These are phyloP conservation scores for Trematomus bernacchii DNA, from an alignment of 2,797 vertebrate species.

Conservation along the genomic window DNA sequence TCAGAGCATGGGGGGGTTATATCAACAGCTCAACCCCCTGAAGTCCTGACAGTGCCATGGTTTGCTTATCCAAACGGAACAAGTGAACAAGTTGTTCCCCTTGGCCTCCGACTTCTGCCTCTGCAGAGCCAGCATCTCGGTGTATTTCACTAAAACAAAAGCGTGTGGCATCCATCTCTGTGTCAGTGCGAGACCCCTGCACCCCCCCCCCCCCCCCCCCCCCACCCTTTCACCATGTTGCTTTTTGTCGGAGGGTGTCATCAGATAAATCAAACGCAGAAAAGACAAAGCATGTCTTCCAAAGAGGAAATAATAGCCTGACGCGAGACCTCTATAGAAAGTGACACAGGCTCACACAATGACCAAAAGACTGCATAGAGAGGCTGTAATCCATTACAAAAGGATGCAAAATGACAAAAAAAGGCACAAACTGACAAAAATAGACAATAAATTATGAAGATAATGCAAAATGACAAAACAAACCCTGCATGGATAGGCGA, in stretches of 20 bases:
- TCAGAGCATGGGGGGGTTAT: conserved; percentile 41
- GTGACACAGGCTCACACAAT: too few species aligned
- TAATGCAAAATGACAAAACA: too few species aligned
- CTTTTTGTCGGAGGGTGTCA: conserved; percentile 69
- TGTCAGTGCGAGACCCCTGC: conserved; percentile 64
- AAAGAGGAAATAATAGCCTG: conserved; percentile 68
- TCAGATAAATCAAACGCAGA: conserved; percentile 63
- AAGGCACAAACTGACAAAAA: too few species aligned
- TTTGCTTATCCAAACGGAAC: conserved; percentile 74
- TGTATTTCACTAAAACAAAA: conserved; percentile 79
- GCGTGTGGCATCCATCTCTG: conserved; percentile 78
- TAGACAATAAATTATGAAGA: too few species aligned
- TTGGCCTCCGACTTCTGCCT: conserved; percentile 69
- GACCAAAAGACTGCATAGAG: too few species aligned
- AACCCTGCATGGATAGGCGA: too few species aligned
- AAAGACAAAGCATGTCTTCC: conserved; percentile 56
- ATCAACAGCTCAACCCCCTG: conserved; percentile 56
- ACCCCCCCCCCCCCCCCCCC: background rate
- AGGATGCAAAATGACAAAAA: too few species aligned
- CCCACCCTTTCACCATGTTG: conserved; percentile 41
- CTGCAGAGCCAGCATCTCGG: conserved; percentile 67
- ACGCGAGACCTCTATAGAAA: background rate
- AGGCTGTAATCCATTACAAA: too few species aligned
- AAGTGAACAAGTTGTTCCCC: conserved; percentile 78
- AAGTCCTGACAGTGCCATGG: conserved; percentile 68